Base-by-base conservation (phyloP, 2,888 invertebrate species). In the Drosophila aldrichi region DNA sequence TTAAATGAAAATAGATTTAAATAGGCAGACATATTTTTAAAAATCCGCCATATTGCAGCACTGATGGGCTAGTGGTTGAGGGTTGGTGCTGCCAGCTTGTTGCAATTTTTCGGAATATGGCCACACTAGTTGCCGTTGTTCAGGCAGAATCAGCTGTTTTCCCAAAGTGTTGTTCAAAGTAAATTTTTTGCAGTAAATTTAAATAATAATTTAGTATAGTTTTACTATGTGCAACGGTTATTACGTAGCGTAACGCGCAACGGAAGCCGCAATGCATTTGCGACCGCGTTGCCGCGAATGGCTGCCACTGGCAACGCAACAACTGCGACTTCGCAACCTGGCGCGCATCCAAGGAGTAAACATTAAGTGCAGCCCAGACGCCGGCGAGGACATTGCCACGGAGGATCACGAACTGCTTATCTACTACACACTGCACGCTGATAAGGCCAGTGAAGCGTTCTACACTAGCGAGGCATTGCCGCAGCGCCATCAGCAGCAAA, bases 381-480 rank as follows among this genome's bases (percentile, higher is more conserved):
- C 54, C 48, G 64, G 48, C n/a, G 63, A 54, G 3, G 64, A 46
- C 22, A 51, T 51, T 32, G 65, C 66, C 20, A 29, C 12, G 3
- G 78, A 75, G 12, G 60, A 81, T 2, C 66, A 68, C 18, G 86
- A 84, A 44, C 25, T 88, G 41, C 95, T 95, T 81, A 95, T 96
- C 91, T 97, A 97, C 90, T 95, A 96, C 77, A 97, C 97, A 0
- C 93, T 97, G 25, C 97, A 97, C 90, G 94, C 96, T 81, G 96
- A 96, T 5, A 95, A 95, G 18, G 96, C 96, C 95, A 96, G 96
- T 9, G 96, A 96, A 8, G 96, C 97, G 0, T 96, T 97, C 89
- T 97, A 96, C 88, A 96, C 96, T 0, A 97, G 97, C 84, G 97
- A 97, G 92, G 94, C 95, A 87, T 94, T 96, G 73, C 89, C 91